Evolutionary conservation across 1,140 invertebrate species (phyloP), one percentile per base, ranked within the genome.

Genomic region (Microplitis demolitor): DNA sequence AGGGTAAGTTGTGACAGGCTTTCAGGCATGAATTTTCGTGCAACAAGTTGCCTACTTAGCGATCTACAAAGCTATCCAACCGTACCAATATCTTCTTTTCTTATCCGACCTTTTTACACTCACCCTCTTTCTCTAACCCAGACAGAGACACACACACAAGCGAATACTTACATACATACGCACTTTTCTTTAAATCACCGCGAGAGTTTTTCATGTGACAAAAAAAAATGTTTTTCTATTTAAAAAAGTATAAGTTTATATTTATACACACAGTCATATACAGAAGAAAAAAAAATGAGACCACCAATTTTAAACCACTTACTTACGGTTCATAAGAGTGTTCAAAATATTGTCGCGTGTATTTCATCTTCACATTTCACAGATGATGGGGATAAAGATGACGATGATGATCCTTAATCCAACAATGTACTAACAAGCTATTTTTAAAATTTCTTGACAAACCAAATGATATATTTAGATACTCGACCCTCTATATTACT

Each of bases 311-410:
- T 84, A 84, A 86, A 85, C 83, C 83, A 72, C 83, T 86, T 85
- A 85, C 76, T 84, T 66, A 81, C 83, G 82, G 76, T 77, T 79
- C 79, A 80, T 8, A 66, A 80, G 66, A 79, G 74, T 79, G 76
- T 80, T 84, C 83, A 86, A 84, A 86, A 86, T 86, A 86, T 86
- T 85, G 84, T 86, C 84, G 83, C 82, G 77, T 60, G 62, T 62
- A 66, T 71, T 64, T 45, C 39, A 24, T 24, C 39, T 45, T 45
- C 39, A 45, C 39, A 11, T 45, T 45, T 11, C 11, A 8, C 39
- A 4, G 39, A 45, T 45, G 6, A 11, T 31, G 16, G 39, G 14
- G 34, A 16, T 66, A 56, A 14, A 14, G 53, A 56, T 37, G 50
- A 72, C 54, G 63, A 45, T 66, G 45, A 54, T 64, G 34, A 56